Evolutionary conservation across 2,888 invertebrate genomes (phyloP).

Genomic region (Pegoplata infirma): DNA sequence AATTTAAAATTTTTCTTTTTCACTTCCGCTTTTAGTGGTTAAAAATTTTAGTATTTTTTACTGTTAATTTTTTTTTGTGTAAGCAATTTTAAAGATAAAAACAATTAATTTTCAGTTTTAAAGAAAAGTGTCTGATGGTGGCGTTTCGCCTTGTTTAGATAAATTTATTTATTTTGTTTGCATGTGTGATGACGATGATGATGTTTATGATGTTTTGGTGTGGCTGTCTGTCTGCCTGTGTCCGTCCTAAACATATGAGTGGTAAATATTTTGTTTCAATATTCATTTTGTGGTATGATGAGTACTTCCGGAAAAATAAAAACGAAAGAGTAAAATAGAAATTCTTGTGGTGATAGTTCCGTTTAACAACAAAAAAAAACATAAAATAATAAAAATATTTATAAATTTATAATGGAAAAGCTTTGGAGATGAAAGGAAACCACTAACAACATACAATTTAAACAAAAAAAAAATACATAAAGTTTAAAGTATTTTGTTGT

Average conservation of each 20-base stretch:
- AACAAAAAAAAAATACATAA: neutral
- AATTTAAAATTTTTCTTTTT: constrained; percentile 15
- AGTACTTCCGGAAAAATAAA: constrained; percentile 55
- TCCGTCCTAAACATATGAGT: neutral
- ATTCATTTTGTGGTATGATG: constrained; percentile 46
- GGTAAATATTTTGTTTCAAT: constrained; percentile 26
- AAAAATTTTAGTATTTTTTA: constrained; percentile 25
- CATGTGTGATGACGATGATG: neutral
- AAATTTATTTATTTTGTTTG: neutral
- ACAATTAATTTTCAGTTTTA: neutral
- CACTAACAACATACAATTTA: neutral
- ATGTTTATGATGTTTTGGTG: too few relatives aligned
- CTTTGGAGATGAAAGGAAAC: neutral
- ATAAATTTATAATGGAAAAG: neutral
- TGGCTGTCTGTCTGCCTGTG: neutral
- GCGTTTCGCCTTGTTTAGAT: neutral
- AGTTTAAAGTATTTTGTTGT: neutral
- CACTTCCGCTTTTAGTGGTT: constrained; percentile 39
- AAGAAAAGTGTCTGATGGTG: neutral
- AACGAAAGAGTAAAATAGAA: constrained; percentile 32
- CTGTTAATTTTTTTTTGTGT: neutral
- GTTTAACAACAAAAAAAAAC: constrained; percentile 18
- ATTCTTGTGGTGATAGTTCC: constrained; percentile 53
- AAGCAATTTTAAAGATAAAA: neutral
- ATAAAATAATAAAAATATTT: neutral